A percentile compares a stretch with the other conserved stretches of the same genome.
These are phyloP conservation scores for Emesis russula DNA, from an alignment of 2,888 invertebrate genomes.

Conservation along the genomic window DNA sequence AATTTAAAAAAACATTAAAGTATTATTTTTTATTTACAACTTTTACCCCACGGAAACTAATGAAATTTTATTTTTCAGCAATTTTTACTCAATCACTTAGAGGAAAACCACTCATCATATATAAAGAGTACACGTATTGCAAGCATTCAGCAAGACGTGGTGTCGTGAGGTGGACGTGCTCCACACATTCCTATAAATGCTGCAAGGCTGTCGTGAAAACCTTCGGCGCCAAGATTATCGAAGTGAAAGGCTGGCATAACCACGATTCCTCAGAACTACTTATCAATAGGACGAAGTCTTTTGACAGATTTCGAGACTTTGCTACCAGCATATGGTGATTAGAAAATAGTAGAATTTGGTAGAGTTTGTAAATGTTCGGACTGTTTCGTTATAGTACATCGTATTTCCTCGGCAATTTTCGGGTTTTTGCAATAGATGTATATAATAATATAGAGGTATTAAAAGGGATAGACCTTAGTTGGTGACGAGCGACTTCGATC, in stretches of 20 bases:
- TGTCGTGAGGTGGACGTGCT: constrained; percentile 93
- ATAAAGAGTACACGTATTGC: constrained; percentile 93
- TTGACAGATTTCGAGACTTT: constrained; percentile 12
- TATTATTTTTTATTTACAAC: no score
- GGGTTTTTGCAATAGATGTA: background rate
- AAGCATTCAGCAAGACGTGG: constrained; percentile 92
- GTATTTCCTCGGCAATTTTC: background rate
- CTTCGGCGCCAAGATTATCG: constrained; percentile 91
- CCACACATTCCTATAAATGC: constrained; percentile 94
- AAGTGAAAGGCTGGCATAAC: constrained; percentile 93
- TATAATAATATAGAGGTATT: background rate
- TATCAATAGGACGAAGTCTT: constrained; percentile 90
- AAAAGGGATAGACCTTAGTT: background rate
- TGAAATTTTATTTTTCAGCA: constrained; percentile 85
- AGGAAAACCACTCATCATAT: constrained; percentile 83
- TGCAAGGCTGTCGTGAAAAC: constrained; percentile 94
- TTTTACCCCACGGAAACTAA: no score
- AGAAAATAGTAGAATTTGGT: background rate
- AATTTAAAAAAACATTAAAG: no score
- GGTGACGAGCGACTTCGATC: no score
- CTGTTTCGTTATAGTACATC: background rate
- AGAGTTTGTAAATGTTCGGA: background rate
- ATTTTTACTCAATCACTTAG: constrained; percentile 93
- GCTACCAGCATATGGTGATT: background rate
- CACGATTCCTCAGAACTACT: constrained; percentile 93